These are phyloP conservation scores for Recurvirostra avosetta DNA, from an alignment of 2,113 vertebrate genomes.

Conservation along the genomic window DNA sequence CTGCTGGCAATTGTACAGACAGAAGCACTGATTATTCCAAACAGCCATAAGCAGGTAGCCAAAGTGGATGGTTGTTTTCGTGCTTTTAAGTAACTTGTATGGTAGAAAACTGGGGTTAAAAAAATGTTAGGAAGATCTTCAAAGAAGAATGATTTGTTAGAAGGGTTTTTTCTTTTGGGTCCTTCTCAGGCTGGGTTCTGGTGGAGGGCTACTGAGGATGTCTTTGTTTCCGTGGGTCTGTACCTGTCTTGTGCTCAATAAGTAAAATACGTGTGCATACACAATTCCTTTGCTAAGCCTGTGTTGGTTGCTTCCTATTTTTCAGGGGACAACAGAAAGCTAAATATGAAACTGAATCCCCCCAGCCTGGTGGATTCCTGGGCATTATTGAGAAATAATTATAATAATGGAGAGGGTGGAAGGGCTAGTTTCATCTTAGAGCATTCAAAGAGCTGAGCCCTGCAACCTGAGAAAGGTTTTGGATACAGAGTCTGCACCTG, in stretches of 20 bases:
- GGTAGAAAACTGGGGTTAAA: neutral
- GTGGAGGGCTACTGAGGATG: neutral
- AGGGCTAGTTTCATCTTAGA: neutral
- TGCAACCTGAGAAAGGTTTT: neutral
- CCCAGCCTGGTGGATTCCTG: neutral
- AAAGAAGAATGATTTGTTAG: neutral
- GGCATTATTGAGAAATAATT: neutral
- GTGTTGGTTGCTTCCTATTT: neutral
- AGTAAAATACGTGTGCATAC: neutral
- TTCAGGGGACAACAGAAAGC: neutral
- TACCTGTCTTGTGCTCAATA: neutral
- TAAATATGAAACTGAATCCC: neutral
- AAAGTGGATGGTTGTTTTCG: neutral
- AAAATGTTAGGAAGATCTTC: neutral
- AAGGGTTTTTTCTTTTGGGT: neutral
- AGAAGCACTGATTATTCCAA: neutral
- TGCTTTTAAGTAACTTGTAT: neutral
- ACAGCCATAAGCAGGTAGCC: neutral
- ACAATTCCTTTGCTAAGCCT: neutral
- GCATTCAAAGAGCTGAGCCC: neutral
- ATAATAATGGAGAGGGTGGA: neutral
- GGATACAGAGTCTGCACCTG: neutral
- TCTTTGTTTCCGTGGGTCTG: neutral
- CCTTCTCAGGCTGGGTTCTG: neutral
- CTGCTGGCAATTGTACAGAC: neutral